Conservation (phyloP, 2,797 vertebrate genomes). For the Siniperca obscura region DNA sequence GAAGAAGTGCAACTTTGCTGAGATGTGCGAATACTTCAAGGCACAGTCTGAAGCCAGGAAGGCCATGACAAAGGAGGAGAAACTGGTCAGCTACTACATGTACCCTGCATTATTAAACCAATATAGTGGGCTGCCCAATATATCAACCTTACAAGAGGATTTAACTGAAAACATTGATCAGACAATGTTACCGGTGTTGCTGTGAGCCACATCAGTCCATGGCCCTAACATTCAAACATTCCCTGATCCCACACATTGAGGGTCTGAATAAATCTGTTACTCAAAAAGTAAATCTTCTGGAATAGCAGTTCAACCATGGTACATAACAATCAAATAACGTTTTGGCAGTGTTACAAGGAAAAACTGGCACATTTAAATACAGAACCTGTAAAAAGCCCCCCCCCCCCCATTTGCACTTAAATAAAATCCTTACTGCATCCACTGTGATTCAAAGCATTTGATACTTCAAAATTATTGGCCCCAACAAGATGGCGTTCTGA, state of each 20-base stretch:
- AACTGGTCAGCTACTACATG: slow-evolving; percentile 85
- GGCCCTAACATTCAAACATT: not conserved
- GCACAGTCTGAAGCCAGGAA: slow-evolving; percentile 96
- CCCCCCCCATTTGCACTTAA: not conserved
- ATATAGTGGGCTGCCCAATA: not conserved
- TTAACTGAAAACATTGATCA: not conserved
- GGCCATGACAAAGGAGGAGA: slow-evolving; percentile 95
- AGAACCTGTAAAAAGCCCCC: not conserved
- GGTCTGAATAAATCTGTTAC: not conserved
- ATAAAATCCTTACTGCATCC: no score
- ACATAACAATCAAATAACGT: not conserved
- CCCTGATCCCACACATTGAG: not conserved
- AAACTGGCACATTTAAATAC: not conserved
- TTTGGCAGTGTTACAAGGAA: not conserved
- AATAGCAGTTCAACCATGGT: not conserved
- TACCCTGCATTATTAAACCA: not conserved
- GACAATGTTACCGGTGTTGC: not conserved
- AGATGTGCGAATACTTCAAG: slow-evolving; percentile 96
- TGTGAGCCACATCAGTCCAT: no score
- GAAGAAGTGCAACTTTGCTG: slow-evolving; percentile 95
- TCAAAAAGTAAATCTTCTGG: not conserved
- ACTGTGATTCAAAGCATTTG: no score
- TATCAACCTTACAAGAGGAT: not conserved
- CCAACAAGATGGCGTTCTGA: not conserved
- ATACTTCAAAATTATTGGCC: not conserved